Evolutionary conservation across 2,888 invertebrate species (phyloP), one percentile per base, ranked within the genome.

Genomic region (Xanthia togata): DNA sequence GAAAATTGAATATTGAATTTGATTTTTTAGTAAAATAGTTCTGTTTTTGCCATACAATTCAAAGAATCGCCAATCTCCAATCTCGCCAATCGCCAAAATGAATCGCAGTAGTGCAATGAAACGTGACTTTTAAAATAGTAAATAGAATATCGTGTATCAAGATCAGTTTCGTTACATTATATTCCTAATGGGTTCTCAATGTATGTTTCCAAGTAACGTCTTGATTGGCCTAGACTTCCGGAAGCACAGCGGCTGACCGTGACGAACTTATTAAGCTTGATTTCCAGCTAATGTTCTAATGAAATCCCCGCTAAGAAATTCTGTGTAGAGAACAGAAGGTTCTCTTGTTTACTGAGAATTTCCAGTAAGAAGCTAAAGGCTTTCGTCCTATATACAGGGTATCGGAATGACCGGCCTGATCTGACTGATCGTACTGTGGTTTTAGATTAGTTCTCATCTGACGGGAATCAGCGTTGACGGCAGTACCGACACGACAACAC

Each of bases 1-100:
- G 53, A 83, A 65, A 64, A 78, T 59, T 78, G 44, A 65, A 82
- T 82, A 55, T 62, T 60, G n/a, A 63, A 63, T 35, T 57, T 6
- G 14, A 23, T 35, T 68, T n/a, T n/a, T n/a, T n/a, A n/a, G n/a
- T n/a, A n/a, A n/a, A n/a, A n/a, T n/a, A n/a, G n/a, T n/a, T n/a
- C n/a, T n/a, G n/a, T n/a, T n/a, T n/a, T 50, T 44, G 26, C 4
- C 4, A 31, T 17, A 17, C 5, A 35, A 35, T n/a, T 44, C 1
- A 68, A 63, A 53, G 26, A 38, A 64, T 35, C 0, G 17, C 0
- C 9, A 38, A n/a, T n/a, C n/a, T n/a, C n/a, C n/a, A n/a, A n/a
- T n/a, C n/a, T n/a, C n/a, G n/a, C n/a, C n/a, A n/a, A n/a, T n/a
- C n/a, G n/a, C n/a, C n/a, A n/a, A n/a, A 31, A 31, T 31, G 31